These are phyloP conservation scores for Sebastes vulpes DNA, from an alignment of 2,797 vertebrate genomes.

Conservation along the genomic window DNA sequence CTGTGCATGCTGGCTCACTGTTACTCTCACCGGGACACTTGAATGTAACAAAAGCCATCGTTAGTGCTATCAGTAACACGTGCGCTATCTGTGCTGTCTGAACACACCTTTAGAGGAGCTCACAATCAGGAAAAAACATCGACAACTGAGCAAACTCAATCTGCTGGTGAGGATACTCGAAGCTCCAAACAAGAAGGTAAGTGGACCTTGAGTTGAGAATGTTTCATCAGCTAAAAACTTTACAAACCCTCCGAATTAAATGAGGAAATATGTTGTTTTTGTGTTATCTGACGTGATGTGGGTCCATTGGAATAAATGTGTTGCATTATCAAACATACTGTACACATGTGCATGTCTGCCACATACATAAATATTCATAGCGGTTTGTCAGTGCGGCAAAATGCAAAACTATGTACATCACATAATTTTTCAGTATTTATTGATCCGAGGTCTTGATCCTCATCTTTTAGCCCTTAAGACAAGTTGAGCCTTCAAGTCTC, in stretches of 20 bases:
- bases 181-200: background rate
- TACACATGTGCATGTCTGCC: background rate
- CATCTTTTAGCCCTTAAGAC: background rate
- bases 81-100: background rate
- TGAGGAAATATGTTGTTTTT: background rate
- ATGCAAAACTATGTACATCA: background rate
- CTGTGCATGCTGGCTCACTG: too few relatives aligned
- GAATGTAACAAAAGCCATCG: too few relatives aligned
- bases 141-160: background rate
- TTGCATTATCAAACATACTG: background rate
- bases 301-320: background rate
- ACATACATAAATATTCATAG: background rate
- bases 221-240: background rate
- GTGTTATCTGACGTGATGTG: background rate
- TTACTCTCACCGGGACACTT: too few relatives aligned
- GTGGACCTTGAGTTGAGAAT: background rate
- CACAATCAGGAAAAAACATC: background rate
- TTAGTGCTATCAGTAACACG: too few relatives aligned
- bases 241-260: background rate
- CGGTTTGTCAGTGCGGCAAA: background rate
- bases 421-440: background rate
- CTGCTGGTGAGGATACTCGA: background rate
- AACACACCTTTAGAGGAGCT: background rate
- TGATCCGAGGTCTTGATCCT: background rate
- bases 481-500: background rate